Evolutionary conservation across 1,140 invertebrate species (phyloP), one percentile per base, ranked within the genome.

Genomic region (Mycetomoellerius zeteki): DNA sequence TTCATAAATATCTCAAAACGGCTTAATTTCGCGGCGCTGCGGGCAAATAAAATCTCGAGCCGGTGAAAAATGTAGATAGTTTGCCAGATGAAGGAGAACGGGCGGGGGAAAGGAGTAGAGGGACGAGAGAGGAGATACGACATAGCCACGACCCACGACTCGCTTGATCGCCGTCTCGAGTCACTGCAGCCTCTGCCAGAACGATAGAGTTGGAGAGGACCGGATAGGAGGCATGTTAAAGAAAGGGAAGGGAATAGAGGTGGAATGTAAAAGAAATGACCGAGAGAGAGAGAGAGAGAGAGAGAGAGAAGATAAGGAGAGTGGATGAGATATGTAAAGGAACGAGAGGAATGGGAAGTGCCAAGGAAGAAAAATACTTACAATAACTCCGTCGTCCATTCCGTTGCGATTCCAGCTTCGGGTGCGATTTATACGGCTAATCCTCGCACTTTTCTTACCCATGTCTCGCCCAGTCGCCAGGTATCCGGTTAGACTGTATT

Each of bases 1-100:
- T 95, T 95, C 94, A 94, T 95, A 95, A 95, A 95, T 95, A 95
- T 95, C 93, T 95, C 94, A 94, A 94, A 95, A 95, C 95, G 94
- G 94, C 95, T 95, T 95, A 95, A 95, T 95, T 95, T 95, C 94
- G 94, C 92, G 93, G 91, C 91, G 91, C 93, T 92, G 92, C 91
- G 91, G 92, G 91, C 91, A 91, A 95, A 95, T 95, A 94, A 95
- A 94, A 95, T 94, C 93, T 94, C 92, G 92, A 92, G 91, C 91
- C 90, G 90, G 93, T 94, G 94, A 95, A 95, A 95, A 95, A 95
- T 91, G 94, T 92, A 93, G 94, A 94, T 92, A 92, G 92, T 92
- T 91, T 87, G 69, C 85, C 82, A 73, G 86, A 78, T 80, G 86
- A 86, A 62, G 72, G 76, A 33, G 85, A 43, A 82, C 5, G 16